Evolutionary conservation across 2,888 invertebrate genomes (phyloP).

Genomic region (Clostera curtula): DNA sequence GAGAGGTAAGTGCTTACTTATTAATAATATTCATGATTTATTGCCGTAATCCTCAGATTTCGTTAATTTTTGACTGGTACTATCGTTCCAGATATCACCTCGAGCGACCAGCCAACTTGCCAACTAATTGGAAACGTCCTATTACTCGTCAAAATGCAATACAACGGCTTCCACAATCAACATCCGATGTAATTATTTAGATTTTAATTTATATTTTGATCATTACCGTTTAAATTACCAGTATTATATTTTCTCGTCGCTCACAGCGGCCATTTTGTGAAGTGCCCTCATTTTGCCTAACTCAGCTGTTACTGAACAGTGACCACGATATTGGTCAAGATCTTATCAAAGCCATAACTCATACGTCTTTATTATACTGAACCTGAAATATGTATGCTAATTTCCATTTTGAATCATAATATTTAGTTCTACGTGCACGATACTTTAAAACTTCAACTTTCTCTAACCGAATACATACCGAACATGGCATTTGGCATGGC

Average conservation of each 20-base stretch:
- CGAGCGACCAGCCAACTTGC: constrained; percentile 53
- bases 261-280: constrained; percentile 72
- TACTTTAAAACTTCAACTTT: too few species aligned
- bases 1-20: constrained; percentile 53
- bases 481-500: too few species aligned
- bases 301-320: constrained; percentile 50
- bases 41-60: background rate
- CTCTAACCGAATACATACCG: too few species aligned
- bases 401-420: too few species aligned
- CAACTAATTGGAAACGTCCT: constrained; percentile 34
- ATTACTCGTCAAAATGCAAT: constrained; percentile 57
- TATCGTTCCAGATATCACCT: constrained; percentile 58
- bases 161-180: constrained; percentile 70
- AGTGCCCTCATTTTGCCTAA: constrained; percentile 47
- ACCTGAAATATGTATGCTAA: too few species aligned
- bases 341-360: too few species aligned
- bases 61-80: background rate
- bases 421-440: too few species aligned
- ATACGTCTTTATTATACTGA: too few species aligned
- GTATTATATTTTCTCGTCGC: constrained; percentile 22
- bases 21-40: background rate
- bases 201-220: constrained; percentile 6
- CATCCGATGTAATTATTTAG: constrained; percentile 57
- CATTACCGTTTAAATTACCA: constrained; percentile 4
- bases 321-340: too few species aligned